Conservation (phyloP, 1,140 invertebrate species). For the Meloidogyne floridensis region DNA sequence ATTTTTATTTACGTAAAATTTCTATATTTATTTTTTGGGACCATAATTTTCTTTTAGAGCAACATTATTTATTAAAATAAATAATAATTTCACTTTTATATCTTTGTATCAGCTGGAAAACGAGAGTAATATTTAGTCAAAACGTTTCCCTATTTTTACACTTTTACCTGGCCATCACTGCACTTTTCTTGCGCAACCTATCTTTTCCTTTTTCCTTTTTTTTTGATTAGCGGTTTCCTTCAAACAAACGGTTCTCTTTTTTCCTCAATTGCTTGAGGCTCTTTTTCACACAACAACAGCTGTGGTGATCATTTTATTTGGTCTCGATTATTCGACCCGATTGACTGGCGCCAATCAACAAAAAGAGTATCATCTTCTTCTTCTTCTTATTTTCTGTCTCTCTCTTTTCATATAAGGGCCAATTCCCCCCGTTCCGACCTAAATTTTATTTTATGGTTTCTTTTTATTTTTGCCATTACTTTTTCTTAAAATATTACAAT, state of each 20-base stretch:
- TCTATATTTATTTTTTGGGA: background rate
- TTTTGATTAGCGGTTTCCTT: background rate
- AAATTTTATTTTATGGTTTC: slow-evolving; percentile 2
- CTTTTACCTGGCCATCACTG: background rate
- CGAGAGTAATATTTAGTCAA: background rate
- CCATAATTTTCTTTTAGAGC: background rate
- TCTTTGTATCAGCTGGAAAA: background rate
- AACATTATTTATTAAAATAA: no score
- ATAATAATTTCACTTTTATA: background rate
- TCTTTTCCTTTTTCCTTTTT: background rate
- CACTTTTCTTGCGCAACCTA: background rate
- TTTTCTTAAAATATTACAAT: background rate
- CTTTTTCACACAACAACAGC: background rate
- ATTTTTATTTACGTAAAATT: background rate
- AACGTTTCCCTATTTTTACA: background rate
- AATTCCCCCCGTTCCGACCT: background rate
- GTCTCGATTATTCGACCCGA: slow-evolving; percentile 5
- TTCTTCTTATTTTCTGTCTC: background rate
- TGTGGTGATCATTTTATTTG: background rate
- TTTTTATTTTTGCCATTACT: background rate
- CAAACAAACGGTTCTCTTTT: background rate
- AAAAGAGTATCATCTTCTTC: background rate
- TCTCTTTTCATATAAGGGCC: background rate
- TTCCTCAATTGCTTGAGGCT: slow-evolving; percentile 8
- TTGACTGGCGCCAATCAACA: background rate